Evolutionary conservation across 1,140 invertebrate species (phyloP).

Genomic region (Listronotus oregonensis): DNA sequence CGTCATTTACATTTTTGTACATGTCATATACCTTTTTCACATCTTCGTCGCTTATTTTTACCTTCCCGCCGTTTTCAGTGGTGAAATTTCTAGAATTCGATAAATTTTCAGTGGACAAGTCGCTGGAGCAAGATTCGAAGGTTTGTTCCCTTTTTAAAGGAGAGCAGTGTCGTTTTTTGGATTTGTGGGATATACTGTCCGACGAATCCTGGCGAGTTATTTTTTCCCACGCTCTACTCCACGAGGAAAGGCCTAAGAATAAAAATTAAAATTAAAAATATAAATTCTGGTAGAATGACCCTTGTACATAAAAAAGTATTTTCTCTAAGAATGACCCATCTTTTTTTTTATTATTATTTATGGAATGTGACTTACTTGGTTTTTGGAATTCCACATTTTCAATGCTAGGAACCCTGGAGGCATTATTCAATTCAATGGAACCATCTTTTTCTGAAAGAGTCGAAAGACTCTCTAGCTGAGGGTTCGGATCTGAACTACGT

Average conservation of each 20-base stretch:
- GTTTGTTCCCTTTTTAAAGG: not conserved
- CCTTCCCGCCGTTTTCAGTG: conserved; percentile 22
- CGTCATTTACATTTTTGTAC: conserved; percentile 39
- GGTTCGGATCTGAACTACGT: conserved; percentile 49
- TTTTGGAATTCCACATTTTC: conserved; percentile 23
- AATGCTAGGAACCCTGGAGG: conserved; percentile 8
- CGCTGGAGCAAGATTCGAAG: not conserved
- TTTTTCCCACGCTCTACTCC: conserved; percentile 69
- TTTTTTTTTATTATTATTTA: too few relatives aligned
- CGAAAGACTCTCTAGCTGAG: conserved; percentile 45
- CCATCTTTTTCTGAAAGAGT: conserved; percentile 38
- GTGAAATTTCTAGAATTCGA: conserved; percentile 16
- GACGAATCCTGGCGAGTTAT: conserved; percentile 64
- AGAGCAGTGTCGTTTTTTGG: conserved; percentile 39
- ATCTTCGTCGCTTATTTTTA: conserved; percentile 29
- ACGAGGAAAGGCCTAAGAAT: conserved; percentile 64
- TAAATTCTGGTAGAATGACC: not conserved
- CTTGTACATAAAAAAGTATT: too few relatives aligned
- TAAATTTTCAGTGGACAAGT: not conserved
- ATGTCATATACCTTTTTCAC: conserved; percentile 40
- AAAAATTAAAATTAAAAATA: conserved; percentile 7
- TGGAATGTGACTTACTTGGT: conserved; percentile 33
- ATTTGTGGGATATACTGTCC: conserved; percentile 60
- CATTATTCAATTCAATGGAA: conserved; percentile 10
- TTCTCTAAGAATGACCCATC: too few relatives aligned